Percentiles rank a stretch among this genome's conserved stretches.
These are phyloP conservation scores for Hippoglossus hippoglossus DNA, from an alignment of 2,797 vertebrate genomes.

Conservation along the genomic window DNA sequence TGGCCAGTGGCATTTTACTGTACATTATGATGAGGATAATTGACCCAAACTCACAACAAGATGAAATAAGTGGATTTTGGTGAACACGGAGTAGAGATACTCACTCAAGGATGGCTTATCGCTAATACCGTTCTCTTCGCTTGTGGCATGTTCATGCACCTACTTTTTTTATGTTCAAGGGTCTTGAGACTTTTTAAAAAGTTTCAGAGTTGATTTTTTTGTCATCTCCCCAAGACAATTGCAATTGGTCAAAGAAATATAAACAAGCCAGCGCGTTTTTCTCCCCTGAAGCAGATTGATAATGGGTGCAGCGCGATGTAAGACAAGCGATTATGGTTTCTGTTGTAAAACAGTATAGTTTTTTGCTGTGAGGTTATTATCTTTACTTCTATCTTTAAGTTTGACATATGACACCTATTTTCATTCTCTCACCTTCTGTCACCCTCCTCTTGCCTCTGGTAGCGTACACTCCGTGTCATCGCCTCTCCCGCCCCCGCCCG, in stretches of 20 bases:
- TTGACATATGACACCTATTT: slow-evolving; percentile 51
- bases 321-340: slow-evolving; percentile 2
- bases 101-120: neutral
- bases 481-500: slow-evolving; percentile 27
- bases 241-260: neutral
- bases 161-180: neutral
- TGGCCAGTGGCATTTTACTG: too few relatives aligned
- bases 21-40: too few relatives aligned
- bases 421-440: slow-evolving; percentile 51
- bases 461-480: slow-evolving; percentile 35
- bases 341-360: slow-evolving; percentile 1
- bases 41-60: too few relatives aligned
- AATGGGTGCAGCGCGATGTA: neutral
- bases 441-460: slow-evolving; percentile 46
- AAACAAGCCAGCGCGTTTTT: neutral
- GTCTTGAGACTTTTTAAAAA: neutral
- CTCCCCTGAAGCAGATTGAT: neutral
- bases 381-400: slow-evolving; percentile 23
- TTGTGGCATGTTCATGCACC: neutral
- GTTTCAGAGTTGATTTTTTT: too few relatives aligned
- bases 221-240: neutral
- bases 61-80: too few relatives aligned
- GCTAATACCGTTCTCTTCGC: neutral
- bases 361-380: slow-evolving; percentile 33
- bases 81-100: too few relatives aligned